phyloP scores from a whole-genome alignment of 2,113 vertebrate genomes.

The Chlorodrepanis virens region DNA sequence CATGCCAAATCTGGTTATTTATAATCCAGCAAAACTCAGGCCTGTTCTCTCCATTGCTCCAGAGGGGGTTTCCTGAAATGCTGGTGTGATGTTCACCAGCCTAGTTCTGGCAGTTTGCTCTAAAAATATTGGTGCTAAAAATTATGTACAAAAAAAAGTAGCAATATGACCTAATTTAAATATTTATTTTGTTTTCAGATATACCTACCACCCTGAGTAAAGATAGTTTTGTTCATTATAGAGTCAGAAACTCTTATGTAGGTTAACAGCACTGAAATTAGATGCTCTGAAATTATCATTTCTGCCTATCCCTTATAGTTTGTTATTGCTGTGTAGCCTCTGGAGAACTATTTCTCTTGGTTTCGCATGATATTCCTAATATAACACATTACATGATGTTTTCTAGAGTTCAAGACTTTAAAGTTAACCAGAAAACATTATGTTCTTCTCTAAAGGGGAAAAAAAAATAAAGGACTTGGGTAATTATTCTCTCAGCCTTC shows the following conservation, averaged over 20 bases:
- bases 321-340: background rate
- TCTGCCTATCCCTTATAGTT: background rate
- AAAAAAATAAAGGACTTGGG: background rate
- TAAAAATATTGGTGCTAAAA: background rate
- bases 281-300: background rate
- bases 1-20: constrained; percentile 5
- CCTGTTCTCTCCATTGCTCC: background rate
- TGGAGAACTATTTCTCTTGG: background rate
- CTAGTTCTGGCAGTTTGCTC: background rate
- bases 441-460: background rate
- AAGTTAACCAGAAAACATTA: background rate
- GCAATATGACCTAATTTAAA: background rate
- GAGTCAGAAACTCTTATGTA: background rate
- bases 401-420: background rate
- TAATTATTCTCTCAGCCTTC: background rate
- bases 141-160: background rate
- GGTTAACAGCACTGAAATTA: background rate
- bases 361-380: background rate
- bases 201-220: background rate
- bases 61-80: background rate
- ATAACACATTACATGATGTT: background rate
- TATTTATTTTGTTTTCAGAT: background rate
- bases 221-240: background rate
- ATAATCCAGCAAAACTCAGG: background rate
- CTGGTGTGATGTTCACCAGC: background rate